phyloP scores from a whole-genome alignment of 2,797 vertebrate species.

The Sylvilagus floridanus region DNA sequence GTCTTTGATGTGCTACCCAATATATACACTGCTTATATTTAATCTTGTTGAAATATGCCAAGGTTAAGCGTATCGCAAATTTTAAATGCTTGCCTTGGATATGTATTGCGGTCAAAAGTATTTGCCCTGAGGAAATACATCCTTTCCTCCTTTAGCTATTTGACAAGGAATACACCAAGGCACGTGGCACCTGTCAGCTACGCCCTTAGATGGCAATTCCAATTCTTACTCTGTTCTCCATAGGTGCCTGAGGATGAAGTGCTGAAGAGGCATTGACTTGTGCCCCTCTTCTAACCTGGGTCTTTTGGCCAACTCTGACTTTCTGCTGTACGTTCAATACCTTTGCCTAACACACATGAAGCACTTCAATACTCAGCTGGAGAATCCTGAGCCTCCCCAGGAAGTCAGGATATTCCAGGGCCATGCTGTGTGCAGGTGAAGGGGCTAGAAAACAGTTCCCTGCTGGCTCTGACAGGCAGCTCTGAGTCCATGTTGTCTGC shows the following conservation, averaged over 20 bases:
- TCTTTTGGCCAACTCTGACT: neutral
- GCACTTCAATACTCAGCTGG: neutral
- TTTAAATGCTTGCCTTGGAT: conserved; percentile 55
- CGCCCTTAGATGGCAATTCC: neutral
- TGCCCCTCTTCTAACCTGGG: neutral
- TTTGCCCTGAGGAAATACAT: conserved; percentile 2
- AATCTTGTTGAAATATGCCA: conserved; percentile 59
- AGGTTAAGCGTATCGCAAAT: conserved; percentile 58
- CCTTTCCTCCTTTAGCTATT: neutral
- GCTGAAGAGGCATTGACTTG: neutral
- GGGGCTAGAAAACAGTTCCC: neutral
- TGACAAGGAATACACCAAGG: neutral
- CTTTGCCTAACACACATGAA: neutral
- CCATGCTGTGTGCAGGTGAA: neutral
- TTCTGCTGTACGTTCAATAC: neutral
- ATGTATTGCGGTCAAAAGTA: conserved; percentile 65
- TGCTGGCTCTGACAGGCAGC: neutral
- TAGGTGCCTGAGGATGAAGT: fast-evolving
- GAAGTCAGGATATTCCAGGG: neutral
- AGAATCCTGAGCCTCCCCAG: neutral
- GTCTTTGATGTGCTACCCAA: conserved; percentile 50
- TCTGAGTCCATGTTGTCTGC: neutral
- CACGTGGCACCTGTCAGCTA: neutral
- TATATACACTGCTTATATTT: conserved; percentile 40
- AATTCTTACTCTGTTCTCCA: too few species aligned